Evolutionary conservation across 2,888 invertebrate genomes (phyloP), one percentile per base, ranked within the genome.

Genomic region (Tinea pellionella): DNA sequence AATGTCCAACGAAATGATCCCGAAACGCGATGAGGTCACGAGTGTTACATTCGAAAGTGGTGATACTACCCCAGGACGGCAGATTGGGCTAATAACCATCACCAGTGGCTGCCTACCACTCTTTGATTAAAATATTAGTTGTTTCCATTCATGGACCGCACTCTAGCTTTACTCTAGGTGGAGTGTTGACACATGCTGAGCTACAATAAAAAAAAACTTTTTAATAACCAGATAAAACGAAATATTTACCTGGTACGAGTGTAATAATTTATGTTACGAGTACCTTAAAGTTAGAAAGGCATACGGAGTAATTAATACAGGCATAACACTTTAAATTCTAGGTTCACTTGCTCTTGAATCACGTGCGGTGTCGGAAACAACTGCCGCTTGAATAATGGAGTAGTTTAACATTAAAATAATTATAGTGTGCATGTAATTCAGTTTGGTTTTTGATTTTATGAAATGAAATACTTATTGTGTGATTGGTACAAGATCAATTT

Each of bases 341-440:
- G 24, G 7, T 30, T 59, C 59, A 42, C 29, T 29, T 24, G 15
- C 71, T 68, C 69, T 68, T 65, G 68, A 73, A 70, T 72, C 74
- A 80, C 77, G 77, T 77, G 73, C 74, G 65, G 68, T 73, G 79
- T 80, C 80, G 72, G 72, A 68, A 75, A 70, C 80, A 80, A 78
- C 77, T 80, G 80, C 68, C 75, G 66, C 72, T 70, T 78, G 73
- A 80, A 74, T 73, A 75, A 79, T 75, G 72, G 71, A 72, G 71
- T 68, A 69, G 69, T 75, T 69, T 66, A 68, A 74, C 73, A 72
- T 70, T 71, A 69, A 73, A 75, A 73, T 72, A 72, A 69, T 66
- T 69, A 66, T 69, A 56, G 43, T 41, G 37, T 19, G 43, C 56
- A 19, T 57, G 61, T 29, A 59, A 37, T 24, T 29, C 57, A 57